Evolutionary conservation across 92 coral and sea anemone species (phyloP), one percentile per base, ranked within the genome.

Genomic region (Siderastrea siderea): DNA sequence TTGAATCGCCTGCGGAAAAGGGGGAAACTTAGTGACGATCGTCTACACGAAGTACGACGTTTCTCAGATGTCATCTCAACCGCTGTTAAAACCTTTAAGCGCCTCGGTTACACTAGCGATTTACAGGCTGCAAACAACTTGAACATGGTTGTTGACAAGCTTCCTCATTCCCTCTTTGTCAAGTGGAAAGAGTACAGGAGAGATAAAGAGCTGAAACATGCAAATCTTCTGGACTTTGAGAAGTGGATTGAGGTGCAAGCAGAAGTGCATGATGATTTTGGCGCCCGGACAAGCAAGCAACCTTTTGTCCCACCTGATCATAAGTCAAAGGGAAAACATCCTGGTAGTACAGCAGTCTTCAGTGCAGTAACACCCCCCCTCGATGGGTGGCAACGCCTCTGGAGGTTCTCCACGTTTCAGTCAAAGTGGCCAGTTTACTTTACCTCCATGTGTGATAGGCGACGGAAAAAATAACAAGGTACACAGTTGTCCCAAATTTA

Each of bases 401-500:
- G 5, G 55, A 52, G 8, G 8, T 4, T 52, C 55, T 4, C 55
- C 55, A 38, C 38, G 77, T 47, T 63, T 52, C 5, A 52, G 55
- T 52, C 38, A 26, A 26, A 26, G 38, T 26, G 38, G 38, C 38
- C 38, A 26, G 38, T 26, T 26, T 26, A 26, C 38, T 26, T 26
- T 26, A 26, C 38, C 38, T 26, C 38, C 38, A 26, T 26, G 38
- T 26, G 38, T 26, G 38, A 26, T 83, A 72, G 80, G 68, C 6
- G 87, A 83, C 46, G 51, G 55, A 46, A 83, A 81, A 45, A 50
- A 12, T 68, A 77, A 81, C 77, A 81, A 81, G 47, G 77, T 68
- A 66, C 75, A 81, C 47, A 53, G 60, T 70, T 81, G 78, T 43
- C 86, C 77, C n/a, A 81, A 81, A 54, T 81, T 81, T 44, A 81